Evolutionary conservation across 92 coral and sea anemone genomes (phyloP).

Genomic region (Blastomussa wellsi): DNA sequence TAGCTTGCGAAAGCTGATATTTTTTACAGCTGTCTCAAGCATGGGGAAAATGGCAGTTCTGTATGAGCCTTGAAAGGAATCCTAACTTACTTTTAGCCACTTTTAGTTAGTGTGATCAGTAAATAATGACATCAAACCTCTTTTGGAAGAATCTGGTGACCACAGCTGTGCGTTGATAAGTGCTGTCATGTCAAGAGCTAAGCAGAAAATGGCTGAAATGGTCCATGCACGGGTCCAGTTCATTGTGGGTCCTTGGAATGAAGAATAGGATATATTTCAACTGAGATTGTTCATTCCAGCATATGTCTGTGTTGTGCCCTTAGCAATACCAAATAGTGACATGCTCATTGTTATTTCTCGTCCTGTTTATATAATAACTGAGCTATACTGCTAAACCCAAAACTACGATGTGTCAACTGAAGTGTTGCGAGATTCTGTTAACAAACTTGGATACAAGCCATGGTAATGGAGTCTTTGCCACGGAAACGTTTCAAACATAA

Average conservation of each 20-base stretch:
- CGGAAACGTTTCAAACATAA: not conserved
- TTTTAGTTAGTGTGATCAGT: not conserved
- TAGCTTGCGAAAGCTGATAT: not conserved
- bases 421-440: not conserved
- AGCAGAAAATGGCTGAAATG: not conserved
- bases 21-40: not conserved
- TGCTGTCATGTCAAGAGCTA: not conserved
- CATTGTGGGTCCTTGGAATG: slow-evolving; percentile 16
- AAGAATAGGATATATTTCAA: not conserved
- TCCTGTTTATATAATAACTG: not conserved
- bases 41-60: not conserved
- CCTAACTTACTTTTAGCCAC: not conserved
- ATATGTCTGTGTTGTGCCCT: not conserved
- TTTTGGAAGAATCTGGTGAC: slow-evolving; percentile 25
- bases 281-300: not conserved
- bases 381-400: not conserved
- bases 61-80: not conserved
- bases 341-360: not conserved
- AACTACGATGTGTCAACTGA: not conserved
- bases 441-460: not conserved
- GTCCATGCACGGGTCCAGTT: slow-evolving; percentile 20
- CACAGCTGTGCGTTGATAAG: slow-evolving; percentile 3
- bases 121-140: slow-evolving; percentile 19
- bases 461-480: not conserved
- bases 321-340: not conserved